These are phyloP conservation scores for Mimachlamys varia DNA, from an alignment of 2,888 invertebrate species.

Conservation along the genomic window DNA sequence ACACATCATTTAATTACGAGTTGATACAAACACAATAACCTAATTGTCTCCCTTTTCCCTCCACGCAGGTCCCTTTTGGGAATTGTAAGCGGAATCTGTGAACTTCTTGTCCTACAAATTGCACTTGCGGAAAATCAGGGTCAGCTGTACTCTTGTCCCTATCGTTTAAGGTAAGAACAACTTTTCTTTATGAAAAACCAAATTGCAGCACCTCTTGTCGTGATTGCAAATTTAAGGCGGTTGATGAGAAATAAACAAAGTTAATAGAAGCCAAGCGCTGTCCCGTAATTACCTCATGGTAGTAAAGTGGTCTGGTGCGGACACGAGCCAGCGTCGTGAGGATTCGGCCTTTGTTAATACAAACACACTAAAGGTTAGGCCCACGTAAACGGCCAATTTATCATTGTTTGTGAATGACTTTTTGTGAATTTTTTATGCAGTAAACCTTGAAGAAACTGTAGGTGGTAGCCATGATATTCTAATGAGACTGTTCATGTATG, in stretches of 20 bases:
- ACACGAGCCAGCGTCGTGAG: neutral
- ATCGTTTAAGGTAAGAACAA: slow-evolving; percentile 50
- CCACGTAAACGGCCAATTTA: neutral
- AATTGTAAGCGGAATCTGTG: slow-evolving; percentile 58
- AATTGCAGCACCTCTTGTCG: neutral
- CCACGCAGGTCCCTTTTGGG: slow-evolving; percentile 64
- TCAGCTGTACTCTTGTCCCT: slow-evolving; percentile 61
- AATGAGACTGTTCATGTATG: no score
- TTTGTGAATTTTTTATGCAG: no score
- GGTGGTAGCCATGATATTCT: no score
- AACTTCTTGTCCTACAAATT: slow-evolving; percentile 62
- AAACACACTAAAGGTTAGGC: neutral
- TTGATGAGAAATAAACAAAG: neutral
- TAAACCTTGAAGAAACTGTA: no score
- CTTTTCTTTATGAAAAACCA: neutral
- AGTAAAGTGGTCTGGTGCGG: neutral
- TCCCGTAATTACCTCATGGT: neutral
- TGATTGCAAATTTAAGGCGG: neutral
- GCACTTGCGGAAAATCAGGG: slow-evolving; percentile 49
- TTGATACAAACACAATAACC: neutral
- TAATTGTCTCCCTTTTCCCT: slow-evolving; percentile 34
- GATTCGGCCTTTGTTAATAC: neutral
- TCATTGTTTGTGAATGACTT: neutral
- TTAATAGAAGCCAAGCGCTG: slow-evolving; percentile 23
- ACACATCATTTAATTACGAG: neutral